Evolutionary conservation across 2,888 invertebrate genomes (phyloP), one percentile per base, ranked within the genome.

Genomic region (Ectemnius cavifrons): DNA sequence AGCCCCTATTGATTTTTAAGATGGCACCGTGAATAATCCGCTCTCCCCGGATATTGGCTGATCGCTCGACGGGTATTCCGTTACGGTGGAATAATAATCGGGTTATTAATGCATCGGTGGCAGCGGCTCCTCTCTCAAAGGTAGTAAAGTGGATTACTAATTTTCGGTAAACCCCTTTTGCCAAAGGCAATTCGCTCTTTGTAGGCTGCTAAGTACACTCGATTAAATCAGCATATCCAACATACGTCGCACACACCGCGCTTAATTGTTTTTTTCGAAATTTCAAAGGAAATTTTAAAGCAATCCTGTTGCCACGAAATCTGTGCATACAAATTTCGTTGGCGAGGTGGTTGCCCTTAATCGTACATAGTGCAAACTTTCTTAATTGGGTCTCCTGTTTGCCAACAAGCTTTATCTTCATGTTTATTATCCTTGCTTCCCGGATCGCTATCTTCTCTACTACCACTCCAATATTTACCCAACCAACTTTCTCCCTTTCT

Each of bases 401-500:
- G 46, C 18, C 67, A 28, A 57, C 52, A 6, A 16, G 57, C 27
- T 74, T 78, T 76, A 73, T 64, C 27, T 65, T 65, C 52, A 47
- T 71, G 52, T 78, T 78, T 74, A 69, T 71, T 72, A 64, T 75
- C 56, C 46, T 28, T 18, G 37, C 46, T 20, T 23, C 45, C 11
- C 23, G 57, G 67, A 67, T 71, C 46, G 63, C 56, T 57, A 66
- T 72, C 63, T 37, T 16, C 37, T 11, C 37, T 11, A 37, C 37
- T 37, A 4, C 8, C 28, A 37, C 37, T 65, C 69, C 57, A 69
- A 73, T 56, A 60, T 58, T 57, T 61, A 11, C 46, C 58, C 61
- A 23, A 46, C 20, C 64, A 8, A 63, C 77, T 78, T 78, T 77
- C 78, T 72, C 69, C 71, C 8, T 65, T 74, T 37, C 74, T 69